Conservation (phyloP, 1,140 invertebrate genomes). For the Calliphora vicina region DNA sequence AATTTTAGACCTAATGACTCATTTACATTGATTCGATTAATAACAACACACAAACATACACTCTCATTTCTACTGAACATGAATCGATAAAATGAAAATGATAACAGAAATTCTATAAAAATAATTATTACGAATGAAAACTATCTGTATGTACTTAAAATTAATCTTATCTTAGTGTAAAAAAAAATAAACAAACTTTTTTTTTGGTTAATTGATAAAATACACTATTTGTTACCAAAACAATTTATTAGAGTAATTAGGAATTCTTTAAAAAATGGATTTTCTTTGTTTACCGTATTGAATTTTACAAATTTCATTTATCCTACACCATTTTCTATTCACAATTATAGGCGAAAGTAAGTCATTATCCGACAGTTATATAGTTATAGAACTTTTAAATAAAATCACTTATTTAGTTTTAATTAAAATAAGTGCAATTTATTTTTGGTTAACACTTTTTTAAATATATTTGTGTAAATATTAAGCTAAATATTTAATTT, state of each 20-base stretch:
- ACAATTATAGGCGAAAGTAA: too few relatives aligned
- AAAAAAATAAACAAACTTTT: not conserved
- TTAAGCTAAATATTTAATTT: too few relatives aligned
- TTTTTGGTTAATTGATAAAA: too few relatives aligned
- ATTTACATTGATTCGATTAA: not conserved
- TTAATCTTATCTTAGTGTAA: not conserved
- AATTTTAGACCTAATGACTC: not conserved
- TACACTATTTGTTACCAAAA: not conserved
- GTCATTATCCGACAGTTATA: too few relatives aligned
- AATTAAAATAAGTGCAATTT: too few relatives aligned
- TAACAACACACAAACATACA: not conserved
- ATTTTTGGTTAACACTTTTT: too few relatives aligned
- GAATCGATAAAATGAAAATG: not conserved
- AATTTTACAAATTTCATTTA: not conserved
- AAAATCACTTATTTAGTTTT: too few relatives aligned
- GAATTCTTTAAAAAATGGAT: not conserved
- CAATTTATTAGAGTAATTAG: not conserved
- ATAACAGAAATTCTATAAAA: not conserved
- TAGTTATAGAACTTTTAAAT: too few relatives aligned
- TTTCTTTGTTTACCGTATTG: not conserved
- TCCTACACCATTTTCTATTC: not conserved
- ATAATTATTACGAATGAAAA: constrained; percentile 8
- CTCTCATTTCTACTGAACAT: not conserved
- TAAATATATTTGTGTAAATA: too few relatives aligned
- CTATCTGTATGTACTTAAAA: not conserved